A percentile compares a stretch with the other conserved stretches of the same genome.
Evolutionary conservation across 2,888 invertebrate species (phyloP).

Genomic region (Rotaria socialis): DNA sequence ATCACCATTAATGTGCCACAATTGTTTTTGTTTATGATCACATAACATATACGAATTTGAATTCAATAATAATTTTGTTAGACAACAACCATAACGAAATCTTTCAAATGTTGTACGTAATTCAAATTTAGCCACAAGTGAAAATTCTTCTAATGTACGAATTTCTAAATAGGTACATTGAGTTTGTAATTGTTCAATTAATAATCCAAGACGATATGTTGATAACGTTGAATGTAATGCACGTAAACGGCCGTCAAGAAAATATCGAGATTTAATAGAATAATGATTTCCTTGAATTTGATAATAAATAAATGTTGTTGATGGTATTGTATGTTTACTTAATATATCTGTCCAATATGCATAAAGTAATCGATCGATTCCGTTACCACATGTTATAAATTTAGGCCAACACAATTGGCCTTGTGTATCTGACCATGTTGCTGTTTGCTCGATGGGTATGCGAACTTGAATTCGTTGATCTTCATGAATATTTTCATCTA

Average conservation of each 20-base stretch:
- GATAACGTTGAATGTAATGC: conserved; percentile 1
- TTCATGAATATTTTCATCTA: neutral
- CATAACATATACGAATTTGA: neutral
- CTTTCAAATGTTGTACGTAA: neutral
- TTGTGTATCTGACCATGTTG: neutral
- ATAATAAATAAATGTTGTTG: conserved; percentile 14
- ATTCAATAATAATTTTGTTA: neutral
- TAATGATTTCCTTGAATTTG: neutral
- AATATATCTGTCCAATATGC: neutral
- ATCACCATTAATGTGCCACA: conserved; percentile 12
- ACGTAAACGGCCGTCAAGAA: neutral
- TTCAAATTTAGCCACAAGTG: neutral
- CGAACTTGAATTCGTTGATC: neutral
- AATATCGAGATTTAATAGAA: neutral
- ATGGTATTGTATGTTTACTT: neutral
- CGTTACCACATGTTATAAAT: neutral
- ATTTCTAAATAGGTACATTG: neutral
- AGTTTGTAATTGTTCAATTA: neutral
- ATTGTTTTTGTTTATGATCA: conserved; percentile 20
- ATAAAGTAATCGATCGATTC: neutral
- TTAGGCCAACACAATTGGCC: neutral
- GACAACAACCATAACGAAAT: conserved; percentile 18
- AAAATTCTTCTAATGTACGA: conserved; percentile 28
- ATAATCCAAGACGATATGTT: neutral
- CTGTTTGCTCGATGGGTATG: neutral